Conservation (phyloP, 1,140 invertebrate genomes). For the Nasonia vitripennis region DNA sequence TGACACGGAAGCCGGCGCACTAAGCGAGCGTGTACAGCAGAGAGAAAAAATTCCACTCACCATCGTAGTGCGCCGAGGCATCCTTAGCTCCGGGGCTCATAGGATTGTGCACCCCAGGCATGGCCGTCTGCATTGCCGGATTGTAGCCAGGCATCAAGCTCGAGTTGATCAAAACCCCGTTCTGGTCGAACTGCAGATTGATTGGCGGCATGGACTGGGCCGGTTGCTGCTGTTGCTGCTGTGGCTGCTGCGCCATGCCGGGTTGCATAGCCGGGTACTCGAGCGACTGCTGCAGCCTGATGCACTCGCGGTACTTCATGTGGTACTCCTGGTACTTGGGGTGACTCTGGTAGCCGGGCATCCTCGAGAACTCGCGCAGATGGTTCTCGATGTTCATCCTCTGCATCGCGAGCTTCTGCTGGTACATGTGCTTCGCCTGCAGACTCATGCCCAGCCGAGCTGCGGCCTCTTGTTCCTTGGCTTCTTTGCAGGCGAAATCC, state of each 20-base stretch:
- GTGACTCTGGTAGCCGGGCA: conserved; percentile 69
- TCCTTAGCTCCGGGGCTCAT: conserved; percentile 38
- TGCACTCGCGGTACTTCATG: conserved; percentile 65
- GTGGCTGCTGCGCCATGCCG: conserved; percentile 21
- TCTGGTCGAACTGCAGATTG: conserved; percentile 73
- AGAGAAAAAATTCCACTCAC: background rate
- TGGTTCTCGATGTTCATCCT: conserved; percentile 67
- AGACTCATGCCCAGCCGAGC: conserved; percentile 26
- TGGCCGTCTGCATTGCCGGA: conserved; percentile 55
- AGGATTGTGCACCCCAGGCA: conserved; percentile 45
- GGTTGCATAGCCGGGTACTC: conserved; percentile 65
- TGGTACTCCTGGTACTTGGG: conserved; percentile 71
- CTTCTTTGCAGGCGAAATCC: conserved; percentile 22
- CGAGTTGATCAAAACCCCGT: conserved; percentile 70
- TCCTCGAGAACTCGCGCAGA: conserved; percentile 64
- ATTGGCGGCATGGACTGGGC: conserved; percentile 61
- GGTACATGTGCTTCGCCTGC: conserved; percentile 61
- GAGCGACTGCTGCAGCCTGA: conserved; percentile 67
- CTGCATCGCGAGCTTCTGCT: conserved; percentile 70
- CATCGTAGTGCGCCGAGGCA: conserved; percentile 1
- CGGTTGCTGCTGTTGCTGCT: conserved; percentile 26
- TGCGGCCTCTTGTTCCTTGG: conserved; percentile 11
- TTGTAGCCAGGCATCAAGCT: conserved; percentile 60
- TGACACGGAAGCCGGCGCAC: too few relatives aligned
- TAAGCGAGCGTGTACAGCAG: background rate